A percentile compares a stretch with the other conserved stretches of the same genome.
Conservation (phyloP, 2,888 invertebrate genomes). For the Atherix ibis region DNA sequence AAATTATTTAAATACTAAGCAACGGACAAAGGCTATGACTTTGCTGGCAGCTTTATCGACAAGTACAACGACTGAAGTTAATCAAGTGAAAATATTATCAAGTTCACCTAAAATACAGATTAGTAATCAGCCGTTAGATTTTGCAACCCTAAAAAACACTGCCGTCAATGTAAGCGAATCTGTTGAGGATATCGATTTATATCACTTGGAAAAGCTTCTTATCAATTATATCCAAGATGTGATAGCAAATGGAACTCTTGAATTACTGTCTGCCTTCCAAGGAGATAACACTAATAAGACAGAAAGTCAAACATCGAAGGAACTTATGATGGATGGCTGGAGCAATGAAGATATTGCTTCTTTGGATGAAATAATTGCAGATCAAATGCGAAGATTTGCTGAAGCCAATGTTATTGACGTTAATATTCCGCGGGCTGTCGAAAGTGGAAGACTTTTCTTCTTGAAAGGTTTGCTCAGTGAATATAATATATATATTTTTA, state of each 20-base stretch:
- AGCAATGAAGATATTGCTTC: constrained; percentile 2
- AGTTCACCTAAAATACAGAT: too few species aligned
- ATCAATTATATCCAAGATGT: constrained; percentile 42
- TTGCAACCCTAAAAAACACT: too few species aligned
- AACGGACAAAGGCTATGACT: too few species aligned
- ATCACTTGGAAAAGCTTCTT: constrained; percentile 36
- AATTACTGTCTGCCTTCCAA: constrained; percentile 42
- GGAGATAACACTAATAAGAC: constrained; percentile 21
- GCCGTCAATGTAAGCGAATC: too few species aligned
- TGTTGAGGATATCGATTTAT: too few species aligned
- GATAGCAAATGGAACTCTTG: constrained; percentile 37
- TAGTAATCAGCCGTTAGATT: too few species aligned
- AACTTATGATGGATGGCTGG: not conserved
- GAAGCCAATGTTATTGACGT: constrained; percentile 43
- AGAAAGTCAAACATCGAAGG: not conserved
- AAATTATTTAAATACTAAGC: too few species aligned
- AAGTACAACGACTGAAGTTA: too few species aligned
- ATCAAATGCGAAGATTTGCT: constrained; percentile 2
- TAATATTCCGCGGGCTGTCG: constrained; percentile 39
- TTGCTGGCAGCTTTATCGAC: too few species aligned
- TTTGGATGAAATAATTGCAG: constrained; percentile 9
- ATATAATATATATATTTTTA: too few species aligned
- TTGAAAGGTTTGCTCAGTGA: constrained; percentile 42
- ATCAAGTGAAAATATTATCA: too few species aligned
- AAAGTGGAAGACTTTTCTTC: constrained; percentile 47